Base-by-base conservation (phyloP, 2,113 vertebrate species). In the Hemichromis elongatus region DNA sequence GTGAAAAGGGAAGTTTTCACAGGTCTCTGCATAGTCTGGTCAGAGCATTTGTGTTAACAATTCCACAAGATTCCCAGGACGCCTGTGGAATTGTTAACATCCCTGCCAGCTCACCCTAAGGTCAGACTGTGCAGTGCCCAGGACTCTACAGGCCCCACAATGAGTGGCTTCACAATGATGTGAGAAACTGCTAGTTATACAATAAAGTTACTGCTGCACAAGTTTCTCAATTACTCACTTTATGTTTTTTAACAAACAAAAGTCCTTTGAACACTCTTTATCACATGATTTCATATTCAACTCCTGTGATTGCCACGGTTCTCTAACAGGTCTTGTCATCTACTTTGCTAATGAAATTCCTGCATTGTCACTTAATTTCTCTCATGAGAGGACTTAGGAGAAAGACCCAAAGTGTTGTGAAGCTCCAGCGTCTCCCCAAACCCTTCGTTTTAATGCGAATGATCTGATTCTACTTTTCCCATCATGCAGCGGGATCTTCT, bases 261-360 rank as follows among this genome's bases (percentile, higher is more conserved):
- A 66, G n/a, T 68, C 7, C 7, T 68, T 21, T 42, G 63, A 1
- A 68, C 10, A 42, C 4, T 24, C 35, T 24, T 24, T 42, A 42
- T 9, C 61, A 24, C 7, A 0, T 0, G 4, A 42, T 40, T 24
- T 35, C 24, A 16, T 24, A 66, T 66, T 21, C 14, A 68, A 40
- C 35, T 40, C 61, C 19, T 0, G 0, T 63, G 59, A 37, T 37
- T 63, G 59, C 59, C 37, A 37, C 37, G 4, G 6, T 7, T 7
- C 30, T 33, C 6, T 33, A 6, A 33, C 30, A 33, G 30, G 10
- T 40, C 9, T 11, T 40, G 37, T 3, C 37, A 40, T 40, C 37
- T 12, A 40, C 37, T 10, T 40, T 40, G 37, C 10, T 40, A 40
- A 66, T 66, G n/a, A 0, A 8, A 5, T 63, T 37, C 35, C 42